These are phyloP conservation scores for Apis dorsata DNA, from an alignment of 1,140 invertebrate species.

Conservation along the genomic window DNA sequence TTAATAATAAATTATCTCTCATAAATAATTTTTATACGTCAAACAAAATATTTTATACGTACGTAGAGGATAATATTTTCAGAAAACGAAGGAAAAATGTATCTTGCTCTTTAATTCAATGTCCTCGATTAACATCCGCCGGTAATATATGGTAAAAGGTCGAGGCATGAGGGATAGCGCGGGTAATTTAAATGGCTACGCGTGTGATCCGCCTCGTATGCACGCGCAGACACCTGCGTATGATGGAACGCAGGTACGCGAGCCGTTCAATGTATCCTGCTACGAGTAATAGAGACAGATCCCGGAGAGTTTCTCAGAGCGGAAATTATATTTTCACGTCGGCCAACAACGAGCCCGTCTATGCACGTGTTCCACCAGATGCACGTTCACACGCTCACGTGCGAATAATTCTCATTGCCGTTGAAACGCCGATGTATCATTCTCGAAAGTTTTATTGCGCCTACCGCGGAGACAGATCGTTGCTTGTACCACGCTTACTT, in stretches of 20 bases:
- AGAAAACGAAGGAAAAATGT: too few relatives aligned
- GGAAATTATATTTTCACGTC: conserved; percentile 75
- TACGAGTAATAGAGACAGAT: conserved; percentile 69
- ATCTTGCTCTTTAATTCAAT: too few relatives aligned
- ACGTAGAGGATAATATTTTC: too few relatives aligned
- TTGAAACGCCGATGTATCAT: conserved; percentile 30
- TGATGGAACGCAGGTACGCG: neutral
- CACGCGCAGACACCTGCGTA: neutral
- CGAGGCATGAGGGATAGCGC: conserved; percentile 57
- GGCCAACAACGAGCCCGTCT: conserved; percentile 13
- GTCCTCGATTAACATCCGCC: conserved; percentile 68
- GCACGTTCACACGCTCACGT: conserved; percentile 33
- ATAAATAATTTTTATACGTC: neutral
- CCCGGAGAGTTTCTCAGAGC: conserved; percentile 60
- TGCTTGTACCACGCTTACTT: neutral
- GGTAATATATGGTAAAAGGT: conserved; percentile 63
- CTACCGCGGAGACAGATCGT: conserved; percentile 17
- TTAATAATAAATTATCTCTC: too few relatives aligned
- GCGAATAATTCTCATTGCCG: conserved; percentile 40
- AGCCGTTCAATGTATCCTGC: conserved; percentile 9
- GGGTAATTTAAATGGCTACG: conserved; percentile 68
- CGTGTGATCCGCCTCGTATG: conserved; percentile 18
- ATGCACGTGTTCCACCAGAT: conserved; percentile 6
- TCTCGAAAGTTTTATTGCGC: conserved; percentile 29
- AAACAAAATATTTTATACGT: neutral